Evolutionary conservation across 1,140 invertebrate species (phyloP), one percentile per base, ranked within the genome.

Genomic region (Kradibia gibbosae): DNA sequence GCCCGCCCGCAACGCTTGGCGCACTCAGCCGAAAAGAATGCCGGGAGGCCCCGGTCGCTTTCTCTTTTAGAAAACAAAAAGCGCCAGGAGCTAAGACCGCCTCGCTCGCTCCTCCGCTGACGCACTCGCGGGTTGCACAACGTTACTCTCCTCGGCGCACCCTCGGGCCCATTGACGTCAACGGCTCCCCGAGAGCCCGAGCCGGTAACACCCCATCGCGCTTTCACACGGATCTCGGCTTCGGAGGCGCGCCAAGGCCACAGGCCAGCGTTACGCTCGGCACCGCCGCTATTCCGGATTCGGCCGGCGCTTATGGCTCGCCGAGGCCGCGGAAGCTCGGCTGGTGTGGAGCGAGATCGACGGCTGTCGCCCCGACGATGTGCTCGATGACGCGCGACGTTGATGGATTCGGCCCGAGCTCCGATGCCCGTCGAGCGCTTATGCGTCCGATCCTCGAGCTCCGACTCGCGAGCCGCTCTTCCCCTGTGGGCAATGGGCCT

Each of bases 191-290:
- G 31, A 25, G 25, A 7, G 25, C 79, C 71, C 82, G 82, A 11
- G 22, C 50, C 20, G 50, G 50, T 22, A 17, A 39, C 34, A 67
- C 62, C 62, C 62, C 11, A 13, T n/a, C 2, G 3, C 50, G 89
- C 90, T 91, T 90, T 91, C 90, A 90, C 90, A 86, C 89, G 90
- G 90, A 91, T 91, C 89, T 90, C 84, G 81, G 86, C 85, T 86
- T 88, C 84, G 85, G 87, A 85, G 45, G 34, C 22, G 25, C 45
- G 39, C 67, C 28, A 34, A 55, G 48, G 53, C 39, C 57, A 75
- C 72, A 10, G 42, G 70, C 74, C 74, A 62, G 70, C 42, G 50
- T 80, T 74, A 80, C 79, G 79, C 55, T 22, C 42, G 28, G 31
- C 20, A 1, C 55, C 22, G 20, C 42, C 70, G 42, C 71, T 53